Evolutionary conservation across 2,113 vertebrate species (phyloP).

Genomic region (Lophotis ruficrista): DNA sequence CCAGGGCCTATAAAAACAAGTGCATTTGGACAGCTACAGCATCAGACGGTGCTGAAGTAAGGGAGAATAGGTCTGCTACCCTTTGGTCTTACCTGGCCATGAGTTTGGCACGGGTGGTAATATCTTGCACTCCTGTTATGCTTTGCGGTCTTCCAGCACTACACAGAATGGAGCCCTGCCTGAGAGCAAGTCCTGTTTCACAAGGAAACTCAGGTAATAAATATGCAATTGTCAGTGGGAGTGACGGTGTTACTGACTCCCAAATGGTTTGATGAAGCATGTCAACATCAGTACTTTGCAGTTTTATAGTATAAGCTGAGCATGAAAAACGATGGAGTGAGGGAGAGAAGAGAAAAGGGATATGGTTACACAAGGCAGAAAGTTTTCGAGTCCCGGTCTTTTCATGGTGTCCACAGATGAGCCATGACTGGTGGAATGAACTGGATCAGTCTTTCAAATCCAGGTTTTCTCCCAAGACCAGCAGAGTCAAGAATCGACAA

Average conservation of each 20-base stretch:
- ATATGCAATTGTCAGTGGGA: not conserved
- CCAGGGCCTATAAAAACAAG: not conserved
- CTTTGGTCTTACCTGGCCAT: not conserved
- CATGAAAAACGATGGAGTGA: not conserved
- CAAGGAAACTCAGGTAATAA: not conserved
- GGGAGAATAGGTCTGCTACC: not conserved
- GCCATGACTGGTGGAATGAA: not conserved
- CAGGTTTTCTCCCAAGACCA: not conserved
- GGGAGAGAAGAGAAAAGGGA: not conserved
- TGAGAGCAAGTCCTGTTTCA: slow-evolving; percentile 7
- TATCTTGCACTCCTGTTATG: not conserved
- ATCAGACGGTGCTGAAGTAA: not conserved
- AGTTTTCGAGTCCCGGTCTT: not conserved
- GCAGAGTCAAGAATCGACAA: not conserved
- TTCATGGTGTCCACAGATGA: not conserved
- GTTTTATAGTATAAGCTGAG: not conserved
- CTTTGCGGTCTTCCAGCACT: not conserved
- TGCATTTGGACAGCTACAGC: not conserved
- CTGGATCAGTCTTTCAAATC: not conserved
- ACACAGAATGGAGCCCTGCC: not conserved
- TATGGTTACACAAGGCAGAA: not conserved
- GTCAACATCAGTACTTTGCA: not conserved
- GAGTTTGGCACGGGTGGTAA: not conserved
- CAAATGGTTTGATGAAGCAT: not conserved
- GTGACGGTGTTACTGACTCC: not conserved